Evolutionary conservation across 2,797 vertebrate species (phyloP), one percentile per base, ranked within the genome.

Genomic region (Dicrostonyx torquatus): DNA sequence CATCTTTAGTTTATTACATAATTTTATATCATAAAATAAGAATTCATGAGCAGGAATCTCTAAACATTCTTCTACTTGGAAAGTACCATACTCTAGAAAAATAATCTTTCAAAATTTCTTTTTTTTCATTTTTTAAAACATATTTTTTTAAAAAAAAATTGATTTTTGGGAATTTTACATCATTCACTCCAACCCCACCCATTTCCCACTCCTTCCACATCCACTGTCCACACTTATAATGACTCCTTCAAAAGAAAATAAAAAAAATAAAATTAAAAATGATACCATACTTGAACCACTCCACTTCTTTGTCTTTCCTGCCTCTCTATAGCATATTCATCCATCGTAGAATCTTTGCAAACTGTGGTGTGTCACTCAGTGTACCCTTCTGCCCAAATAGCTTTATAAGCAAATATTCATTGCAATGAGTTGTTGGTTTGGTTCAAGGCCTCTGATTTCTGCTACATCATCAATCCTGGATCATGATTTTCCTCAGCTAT

Each of bases 21-120:
- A 40, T 96, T 94, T 95, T 90, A 78, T 82, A 79, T 26, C 31
- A 91, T 95, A 75, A 48, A 95, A 68, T 43, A 89, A 68, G 55
- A 10, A 14, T 93, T 7, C 50, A 14, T 87, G 8, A 84, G n/a
- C 70, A 93, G 29, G 6, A 89, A 82, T 66, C 9, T 79, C 1
- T 87, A 43, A 37, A 75, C 5, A 5, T 75, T 87, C 18, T 80
- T 40, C 79, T 1, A 37, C 0, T n/a, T 62, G 14, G 70, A 37
- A 94, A 85, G 18, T 29, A 78, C 20, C 10, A 31, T 4, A 20
- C 1, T 31, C 4, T 48, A 48, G 17, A 34, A 31, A 93, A 91
- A 86, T 64, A 53, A 45, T 60, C 58, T 45, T 94, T 62, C 20
- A 20, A 50, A 45, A 76, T 31, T 48, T 50, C 0, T 62, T 31